Evolutionary conservation across 2,113 vertebrate genomes (phyloP).

Genomic region (Chaetura pelagica): DNA sequence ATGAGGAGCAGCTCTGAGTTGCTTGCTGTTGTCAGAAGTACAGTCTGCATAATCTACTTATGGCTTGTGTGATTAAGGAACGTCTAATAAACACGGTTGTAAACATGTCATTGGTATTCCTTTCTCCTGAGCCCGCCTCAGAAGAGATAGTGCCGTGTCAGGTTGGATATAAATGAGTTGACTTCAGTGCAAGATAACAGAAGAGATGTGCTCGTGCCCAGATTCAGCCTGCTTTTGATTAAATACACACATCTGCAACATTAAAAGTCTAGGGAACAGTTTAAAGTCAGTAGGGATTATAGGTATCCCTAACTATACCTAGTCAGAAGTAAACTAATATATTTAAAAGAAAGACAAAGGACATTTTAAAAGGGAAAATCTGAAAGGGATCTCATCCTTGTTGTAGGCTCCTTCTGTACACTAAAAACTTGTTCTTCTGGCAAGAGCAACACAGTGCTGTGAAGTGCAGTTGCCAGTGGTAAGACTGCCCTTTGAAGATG

Average conservation of each 20-base stretch:
- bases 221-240: not conserved
- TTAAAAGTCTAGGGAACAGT: not conserved
- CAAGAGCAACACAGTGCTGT: not conserved
- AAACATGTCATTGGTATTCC: not conserved
- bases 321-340: not conserved
- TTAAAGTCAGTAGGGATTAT: not conserved
- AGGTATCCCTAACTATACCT: not conserved
- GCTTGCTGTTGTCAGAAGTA: not conserved
- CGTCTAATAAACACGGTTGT: not conserved
- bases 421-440: not conserved
- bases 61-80: not conserved
- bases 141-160: not conserved
- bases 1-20: accelerated
- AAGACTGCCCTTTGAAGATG: not conserved
- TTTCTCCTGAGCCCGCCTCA: accelerated
- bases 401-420: not conserved
- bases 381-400: not conserved
- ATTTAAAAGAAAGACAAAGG: not conserved
- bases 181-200: not conserved
- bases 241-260: not conserved
- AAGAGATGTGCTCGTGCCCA: not conserved
- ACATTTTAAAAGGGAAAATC: not conserved
- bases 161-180: not conserved
- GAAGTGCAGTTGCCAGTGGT: not conserved
- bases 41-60: not conserved